These are phyloP conservation scores for Linnaemya vulpina DNA, from an alignment of 2,888 invertebrate species.

Conservation along the genomic window DNA sequence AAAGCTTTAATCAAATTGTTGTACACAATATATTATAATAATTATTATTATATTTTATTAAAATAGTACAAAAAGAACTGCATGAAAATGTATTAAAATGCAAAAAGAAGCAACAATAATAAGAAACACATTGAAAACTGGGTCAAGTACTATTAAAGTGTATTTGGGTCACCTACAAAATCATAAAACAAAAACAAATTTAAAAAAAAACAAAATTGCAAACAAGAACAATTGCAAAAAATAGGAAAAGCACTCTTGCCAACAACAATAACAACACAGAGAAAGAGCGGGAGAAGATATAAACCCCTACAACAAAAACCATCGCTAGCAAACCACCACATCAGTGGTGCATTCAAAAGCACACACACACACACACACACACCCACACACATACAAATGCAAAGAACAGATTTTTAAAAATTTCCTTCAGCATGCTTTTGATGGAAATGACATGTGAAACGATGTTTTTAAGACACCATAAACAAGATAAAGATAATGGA, in stretches of 20 bases:
- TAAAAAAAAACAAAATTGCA: not conserved
- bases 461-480: not conserved
- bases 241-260: conserved; percentile 16
- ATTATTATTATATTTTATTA: conserved; percentile 31
- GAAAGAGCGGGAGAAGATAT: conserved; percentile 5
- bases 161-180: conserved; percentile 72
- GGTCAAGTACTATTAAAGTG: conserved; percentile 69
- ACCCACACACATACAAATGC: not conserved
- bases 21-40: not conserved
- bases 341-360: not conserved
- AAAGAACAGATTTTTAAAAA: not conserved
- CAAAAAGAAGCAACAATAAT: conserved; percentile 33
- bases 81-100: conserved; percentile 13
- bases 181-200: conserved; percentile 29
- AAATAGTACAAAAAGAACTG: not conserved
- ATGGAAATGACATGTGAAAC: conserved; percentile 8
- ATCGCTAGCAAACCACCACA: not conserved
- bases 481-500: conserved; percentile 2
- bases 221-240: not conserved
- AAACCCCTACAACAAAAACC: conserved; percentile 9
- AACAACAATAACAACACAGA: conserved; percentile 1
- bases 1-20: not conserved
- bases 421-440: not conserved
- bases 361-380: not conserved
- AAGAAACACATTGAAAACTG: conserved; percentile 52